phyloP scores from a whole-genome alignment of 2,888 invertebrate species.

The Strigamia transsilvanica region DNA sequence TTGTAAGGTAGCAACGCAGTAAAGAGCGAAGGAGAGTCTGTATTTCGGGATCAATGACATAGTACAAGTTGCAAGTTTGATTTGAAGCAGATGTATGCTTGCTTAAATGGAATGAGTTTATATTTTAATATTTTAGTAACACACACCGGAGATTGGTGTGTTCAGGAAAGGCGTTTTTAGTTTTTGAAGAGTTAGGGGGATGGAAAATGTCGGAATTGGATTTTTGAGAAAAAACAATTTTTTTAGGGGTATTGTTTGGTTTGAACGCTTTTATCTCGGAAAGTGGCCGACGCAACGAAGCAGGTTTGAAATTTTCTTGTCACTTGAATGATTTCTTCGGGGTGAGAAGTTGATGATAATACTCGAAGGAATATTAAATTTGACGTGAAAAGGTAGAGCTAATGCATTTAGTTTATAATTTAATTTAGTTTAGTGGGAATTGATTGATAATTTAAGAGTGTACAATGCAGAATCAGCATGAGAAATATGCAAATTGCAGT shows the following conservation, averaged over 20 bases:
- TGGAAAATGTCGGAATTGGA: neutral
- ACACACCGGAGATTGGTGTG: neutral
- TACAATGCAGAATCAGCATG: constrained; percentile 18
- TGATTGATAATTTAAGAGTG: constrained; percentile 2
- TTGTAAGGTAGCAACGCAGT: constrained; percentile 38
- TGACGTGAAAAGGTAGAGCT: neutral
- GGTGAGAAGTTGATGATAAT: neutral
- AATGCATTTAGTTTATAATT: constrained; percentile 1
- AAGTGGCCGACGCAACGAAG: neutral
- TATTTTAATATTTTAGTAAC: neutral
- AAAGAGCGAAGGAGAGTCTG: neutral
- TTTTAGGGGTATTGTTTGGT: neutral
- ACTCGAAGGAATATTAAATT: neutral
- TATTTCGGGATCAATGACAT: constrained; percentile 19
- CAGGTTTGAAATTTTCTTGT: neutral
- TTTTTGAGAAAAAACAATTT: neutral
- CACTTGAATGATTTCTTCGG: neutral
- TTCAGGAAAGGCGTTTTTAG: neutral
- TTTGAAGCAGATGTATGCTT: constrained; percentile 39
- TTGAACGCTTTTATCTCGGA: neutral
- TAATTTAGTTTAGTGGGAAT: constrained; percentile 23
- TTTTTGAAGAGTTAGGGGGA: neutral
- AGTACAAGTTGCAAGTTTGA: constrained; percentile 24
- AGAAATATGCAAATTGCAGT: constrained; percentile 34
- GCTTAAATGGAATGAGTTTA: neutral